phyloP scores from a whole-genome alignment of 2,113 vertebrate species.

The Ardeotis arabs region DNA sequence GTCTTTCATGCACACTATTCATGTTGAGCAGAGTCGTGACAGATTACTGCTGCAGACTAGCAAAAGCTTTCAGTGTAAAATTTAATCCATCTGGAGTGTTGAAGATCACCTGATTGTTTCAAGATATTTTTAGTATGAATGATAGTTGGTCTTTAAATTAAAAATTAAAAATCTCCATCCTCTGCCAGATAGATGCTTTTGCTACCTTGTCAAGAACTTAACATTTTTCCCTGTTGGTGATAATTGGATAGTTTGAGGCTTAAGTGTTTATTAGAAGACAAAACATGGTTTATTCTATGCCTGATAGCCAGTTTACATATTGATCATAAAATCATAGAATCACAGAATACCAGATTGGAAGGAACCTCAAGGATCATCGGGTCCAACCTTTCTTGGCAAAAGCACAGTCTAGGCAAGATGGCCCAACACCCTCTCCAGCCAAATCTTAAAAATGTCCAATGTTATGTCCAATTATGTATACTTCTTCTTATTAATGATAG shows the following conservation, averaged over 20 bases:
- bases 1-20: not conserved
- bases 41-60: not conserved
- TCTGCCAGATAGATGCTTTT: not conserved
- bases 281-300: not conserved
- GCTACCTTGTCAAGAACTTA: not conserved
- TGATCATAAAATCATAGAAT: not conserved
- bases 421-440: too few relatives aligned
- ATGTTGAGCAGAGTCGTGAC: not conserved
- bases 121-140: slow-evolving; percentile 36
- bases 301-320: not conserved
- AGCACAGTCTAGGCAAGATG: not conserved
- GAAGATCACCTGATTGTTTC: slow-evolving; percentile 33
- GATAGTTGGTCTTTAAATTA: slow-evolving; percentile 38
- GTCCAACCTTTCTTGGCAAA: not conserved
- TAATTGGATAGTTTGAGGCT: not conserved
- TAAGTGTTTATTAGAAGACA: not conserved
- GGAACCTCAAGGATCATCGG: not conserved
- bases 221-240: not conserved
- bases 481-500: not conserved
- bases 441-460: too few relatives aligned
- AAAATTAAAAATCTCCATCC: slow-evolving; percentile 1
- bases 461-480: not conserved
- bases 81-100: not conserved
- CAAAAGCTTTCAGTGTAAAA: slow-evolving; percentile 24
- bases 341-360: not conserved